Percentiles rank a stretch among this genome's conserved stretches.
Conservation (phyloP, 2,797 vertebrate genomes). For the Buphagus erythrorhynchus region DNA sequence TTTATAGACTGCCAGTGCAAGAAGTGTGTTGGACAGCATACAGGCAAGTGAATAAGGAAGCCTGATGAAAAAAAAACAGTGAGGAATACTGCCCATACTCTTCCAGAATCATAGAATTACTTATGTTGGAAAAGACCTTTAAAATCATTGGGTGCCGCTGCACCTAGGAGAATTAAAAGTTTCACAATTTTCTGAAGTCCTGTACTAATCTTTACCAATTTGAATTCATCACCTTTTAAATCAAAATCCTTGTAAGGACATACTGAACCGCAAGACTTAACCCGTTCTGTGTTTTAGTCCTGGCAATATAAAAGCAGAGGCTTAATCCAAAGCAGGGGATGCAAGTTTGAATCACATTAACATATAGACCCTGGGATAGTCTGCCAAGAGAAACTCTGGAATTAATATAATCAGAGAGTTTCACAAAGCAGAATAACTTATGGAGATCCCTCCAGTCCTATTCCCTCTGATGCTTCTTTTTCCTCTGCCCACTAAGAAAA, state of each 20-base stretch:
- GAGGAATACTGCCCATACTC: not conserved
- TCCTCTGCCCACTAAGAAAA: not conserved
- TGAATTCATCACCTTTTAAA: not conserved
- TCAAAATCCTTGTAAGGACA: not conserved
- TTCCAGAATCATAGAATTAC: not conserved
- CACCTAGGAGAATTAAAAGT: not conserved
- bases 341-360: not conserved
- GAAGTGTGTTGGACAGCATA: not conserved
- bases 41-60: not conserved
- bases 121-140: not conserved
- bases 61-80: not conserved
- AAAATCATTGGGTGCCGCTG: not conserved
- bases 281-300: not conserved
- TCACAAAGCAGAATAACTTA: not conserved
- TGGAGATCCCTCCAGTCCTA: rapidly evolving
- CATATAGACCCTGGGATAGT: not conserved
- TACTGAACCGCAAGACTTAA: not conserved
- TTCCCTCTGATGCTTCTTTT: not conserved
- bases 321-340: not conserved
- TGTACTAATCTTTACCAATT: not conserved
- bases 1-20: not conserved
- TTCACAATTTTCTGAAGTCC: not conserved
- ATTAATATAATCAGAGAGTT: not conserved
- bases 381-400: not conserved
- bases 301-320: not conserved